phyloP scores from a whole-genome alignment of 2,113 vertebrate species.

The Tonatia bakeri region DNA sequence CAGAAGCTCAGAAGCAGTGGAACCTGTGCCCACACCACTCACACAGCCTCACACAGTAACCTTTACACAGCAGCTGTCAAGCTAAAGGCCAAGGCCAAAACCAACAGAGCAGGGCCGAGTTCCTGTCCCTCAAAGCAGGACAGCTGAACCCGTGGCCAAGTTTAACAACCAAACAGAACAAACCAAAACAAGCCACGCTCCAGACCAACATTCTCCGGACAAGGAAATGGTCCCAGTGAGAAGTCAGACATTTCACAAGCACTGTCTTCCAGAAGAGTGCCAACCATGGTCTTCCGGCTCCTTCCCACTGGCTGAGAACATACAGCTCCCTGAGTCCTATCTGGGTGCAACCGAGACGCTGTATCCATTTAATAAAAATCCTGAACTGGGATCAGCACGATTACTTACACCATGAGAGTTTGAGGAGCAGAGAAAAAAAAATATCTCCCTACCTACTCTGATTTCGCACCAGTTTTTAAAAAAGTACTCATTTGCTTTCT shows the following conservation, averaged over 20 bases:
- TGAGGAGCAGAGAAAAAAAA: not conserved
- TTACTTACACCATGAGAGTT: not conserved
- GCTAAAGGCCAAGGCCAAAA: slow-evolving; percentile 37
- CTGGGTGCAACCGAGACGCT: not conserved
- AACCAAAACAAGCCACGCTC: slow-evolving; percentile 30
- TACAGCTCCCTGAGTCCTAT: not conserved
- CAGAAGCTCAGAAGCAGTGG: not conserved
- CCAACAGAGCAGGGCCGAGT: not conserved
- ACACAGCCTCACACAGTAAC: not conserved
- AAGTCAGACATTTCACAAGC: not conserved
- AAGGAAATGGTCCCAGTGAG: not conserved
- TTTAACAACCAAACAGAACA: not conserved
- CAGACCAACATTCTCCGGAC: not conserved
- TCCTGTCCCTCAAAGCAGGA: slow-evolving; percentile 44
- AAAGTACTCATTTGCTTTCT: not conserved
- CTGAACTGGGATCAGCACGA: not conserved
- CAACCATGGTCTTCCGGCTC: not conserved
- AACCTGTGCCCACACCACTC: not conserved
- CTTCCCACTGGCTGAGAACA: not conserved
- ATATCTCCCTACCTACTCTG: not conserved
- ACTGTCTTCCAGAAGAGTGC: not conserved
- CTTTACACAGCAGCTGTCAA: slow-evolving; percentile 55
- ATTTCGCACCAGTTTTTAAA: slow-evolving; percentile 4
- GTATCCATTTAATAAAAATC: not conserved
- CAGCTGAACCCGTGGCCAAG: not conserved